phyloP scores from a whole-genome alignment of 2,113 vertebrate genomes.

The Balaeniceps rex region DNA sequence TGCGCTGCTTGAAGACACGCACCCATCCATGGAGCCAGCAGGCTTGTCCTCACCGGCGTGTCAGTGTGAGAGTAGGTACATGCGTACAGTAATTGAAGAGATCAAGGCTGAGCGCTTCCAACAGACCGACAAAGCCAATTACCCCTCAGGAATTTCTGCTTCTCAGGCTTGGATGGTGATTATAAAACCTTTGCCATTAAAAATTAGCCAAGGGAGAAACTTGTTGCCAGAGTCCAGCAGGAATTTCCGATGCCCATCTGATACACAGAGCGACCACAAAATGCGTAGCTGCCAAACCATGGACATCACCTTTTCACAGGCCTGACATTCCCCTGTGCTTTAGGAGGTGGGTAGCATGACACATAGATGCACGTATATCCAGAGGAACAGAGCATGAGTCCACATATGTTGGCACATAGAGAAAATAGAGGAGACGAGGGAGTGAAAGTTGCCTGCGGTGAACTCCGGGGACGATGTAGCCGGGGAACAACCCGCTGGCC shows the following conservation, averaged over 20 bases:
- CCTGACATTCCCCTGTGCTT: not conserved
- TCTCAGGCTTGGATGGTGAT: constrained; percentile 62
- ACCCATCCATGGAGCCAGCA: not conserved
- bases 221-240: not conserved
- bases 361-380: not conserved
- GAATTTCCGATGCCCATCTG: constrained; percentile 57
- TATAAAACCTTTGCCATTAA: constrained; percentile 70
- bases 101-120: constrained; percentile 61
- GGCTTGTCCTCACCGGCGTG: not conserved
- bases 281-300: not conserved
- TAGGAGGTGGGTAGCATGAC: not conserved
- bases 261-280: not conserved
- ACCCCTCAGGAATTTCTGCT: constrained; percentile 68
- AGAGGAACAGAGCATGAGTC: not conserved
- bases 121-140: constrained; percentile 72
- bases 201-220: constrained; percentile 65
- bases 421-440: constrained; percentile 26
- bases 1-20: not conserved
- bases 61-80: constrained; percentile 29
- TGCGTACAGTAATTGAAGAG: constrained; percentile 64
- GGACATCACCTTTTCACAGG: not conserved
- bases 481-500: not conserved
- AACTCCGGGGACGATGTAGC: not conserved
- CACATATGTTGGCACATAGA: not conserved
- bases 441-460: constrained; percentile 34